A percentile compares a stretch with the other conserved stretches of the same genome.
These are phyloP conservation scores for Lepidostoma basale DNA, from an alignment of 1,140 invertebrate species.

Conservation along the genomic window DNA sequence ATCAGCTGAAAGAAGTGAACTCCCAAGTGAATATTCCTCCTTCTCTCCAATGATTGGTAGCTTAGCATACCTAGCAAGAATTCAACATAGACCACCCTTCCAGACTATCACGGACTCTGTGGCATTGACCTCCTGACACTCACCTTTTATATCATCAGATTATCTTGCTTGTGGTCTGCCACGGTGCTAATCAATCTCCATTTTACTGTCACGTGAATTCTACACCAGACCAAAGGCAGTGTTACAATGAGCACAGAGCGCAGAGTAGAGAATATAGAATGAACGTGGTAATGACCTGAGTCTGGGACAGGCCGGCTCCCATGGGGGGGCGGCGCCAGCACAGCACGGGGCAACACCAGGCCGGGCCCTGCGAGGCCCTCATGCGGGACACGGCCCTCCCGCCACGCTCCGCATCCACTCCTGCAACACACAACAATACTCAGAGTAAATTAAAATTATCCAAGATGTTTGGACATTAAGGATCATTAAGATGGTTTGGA, in stretches of 20 bases:
- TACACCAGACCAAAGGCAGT: too few relatives aligned
- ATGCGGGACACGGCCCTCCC: neutral
- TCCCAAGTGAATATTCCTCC: too few relatives aligned
- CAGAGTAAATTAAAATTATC: neutral
- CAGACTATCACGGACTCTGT: too few relatives aligned
- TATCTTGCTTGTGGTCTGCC: too few relatives aligned
- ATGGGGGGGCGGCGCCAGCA: conserved; percentile 58
- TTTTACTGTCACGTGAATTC: too few relatives aligned
- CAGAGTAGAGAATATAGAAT: neutral
- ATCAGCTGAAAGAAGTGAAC: too few relatives aligned
- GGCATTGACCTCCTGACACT: neutral
- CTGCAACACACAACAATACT: neutral
- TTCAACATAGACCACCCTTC: too few relatives aligned
- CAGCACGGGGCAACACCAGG: conserved; percentile 53
- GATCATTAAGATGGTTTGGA: neutral
- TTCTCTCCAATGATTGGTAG: too few relatives aligned
- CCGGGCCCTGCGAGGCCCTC: conserved; percentile 32
- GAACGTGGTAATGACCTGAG: conserved; percentile 47
- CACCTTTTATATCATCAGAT: too few relatives aligned
- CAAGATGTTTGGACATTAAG: neutral
- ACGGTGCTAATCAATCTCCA: too few relatives aligned
- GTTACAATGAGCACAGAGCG: too few relatives aligned
- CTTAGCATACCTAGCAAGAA: too few relatives aligned
- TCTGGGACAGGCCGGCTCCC: conserved; percentile 59
- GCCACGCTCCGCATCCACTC: neutral